phyloP scores from a whole-genome alignment of 2,888 invertebrate species.

The Mythimna ferrago region DNA sequence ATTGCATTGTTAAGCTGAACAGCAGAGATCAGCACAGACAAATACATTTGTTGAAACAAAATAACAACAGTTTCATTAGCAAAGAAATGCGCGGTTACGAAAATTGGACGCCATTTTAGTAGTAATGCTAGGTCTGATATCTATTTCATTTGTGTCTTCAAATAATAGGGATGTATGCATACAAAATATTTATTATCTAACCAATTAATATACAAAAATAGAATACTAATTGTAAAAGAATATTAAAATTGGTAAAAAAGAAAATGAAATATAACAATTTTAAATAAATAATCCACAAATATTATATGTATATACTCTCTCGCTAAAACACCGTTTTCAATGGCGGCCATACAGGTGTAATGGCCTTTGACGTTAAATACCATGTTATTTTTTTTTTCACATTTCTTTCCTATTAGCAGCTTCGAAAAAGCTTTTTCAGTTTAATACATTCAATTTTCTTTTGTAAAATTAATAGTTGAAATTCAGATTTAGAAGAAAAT shows the following conservation, averaged over 20 bases:
- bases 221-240: no score
- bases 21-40: slow-evolving; percentile 60
- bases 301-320: no score
- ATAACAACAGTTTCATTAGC: slow-evolving; percentile 78
- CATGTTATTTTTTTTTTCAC: no score
- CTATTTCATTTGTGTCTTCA: slow-evolving; percentile 71
- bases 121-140: slow-evolving; percentile 69
- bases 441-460: slow-evolving; percentile 12
- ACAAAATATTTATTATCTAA: no score
- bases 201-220: no score
- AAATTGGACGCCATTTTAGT: slow-evolving; percentile 76
- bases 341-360: no score
- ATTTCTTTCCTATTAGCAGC: no score
- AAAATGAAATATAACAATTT: no score
- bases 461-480: not conserved
- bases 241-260: no score
- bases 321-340: no score
- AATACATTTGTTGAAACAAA: slow-evolving; percentile 72
- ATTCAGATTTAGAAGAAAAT: not conserved
- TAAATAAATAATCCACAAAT: no score
- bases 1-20: slow-evolving; percentile 62
- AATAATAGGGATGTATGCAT: slow-evolving; percentile 39
- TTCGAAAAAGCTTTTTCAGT: not conserved
- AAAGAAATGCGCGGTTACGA: slow-evolving; percentile 77
- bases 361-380: no score